Evolutionary conservation across 1,140 invertebrate genomes (phyloP), one percentile per base, ranked within the genome.

Genomic region (Mylabris phalerata): DNA sequence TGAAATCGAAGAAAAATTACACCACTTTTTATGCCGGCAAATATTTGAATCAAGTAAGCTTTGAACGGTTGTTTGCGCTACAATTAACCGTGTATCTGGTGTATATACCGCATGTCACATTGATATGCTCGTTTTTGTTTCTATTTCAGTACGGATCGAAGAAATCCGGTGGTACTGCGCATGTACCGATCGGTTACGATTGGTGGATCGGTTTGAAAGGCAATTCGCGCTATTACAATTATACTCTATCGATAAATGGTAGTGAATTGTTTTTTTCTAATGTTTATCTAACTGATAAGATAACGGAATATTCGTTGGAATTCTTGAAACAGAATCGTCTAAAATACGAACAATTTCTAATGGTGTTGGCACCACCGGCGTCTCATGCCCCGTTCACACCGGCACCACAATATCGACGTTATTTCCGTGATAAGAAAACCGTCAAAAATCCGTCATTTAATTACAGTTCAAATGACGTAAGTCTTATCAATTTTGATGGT

Each of bases 181-280:
- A 85, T 63, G 77, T 93, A 13, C 92, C 92, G 1, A 75, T 78
- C 3, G 93, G 93, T 3, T 95, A 92, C 88, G 80, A 87, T 56
- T 80, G 83, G 65, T 93, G 90, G 85, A 75, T 84, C 63, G 89
- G 88, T 1, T 75, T 93, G 11, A 79, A 89, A 49, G 90, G 90
- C 11, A 93, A 94, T 70, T 95, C 92, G 0, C 82, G 79, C 26
- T 95, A 95, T 75, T 95, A 93, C 69, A 85, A 93, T 75, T 95
- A 93, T 68, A 84, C 84, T 0, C 73, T 95, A n/a, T 92, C 89
- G 2, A 80, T 92, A 48, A 92, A 95, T 75, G 88, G 87, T 5
- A 80, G 80, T 0, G 78, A 76, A 45, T 77, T 79, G 46, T 79
- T 84, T 63, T 83, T 82, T 11, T 64, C 77, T n/a, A 74, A 78